Conservation (phyloP, 1,140 invertebrate species). For the Adoxophyes honmai region DNA sequence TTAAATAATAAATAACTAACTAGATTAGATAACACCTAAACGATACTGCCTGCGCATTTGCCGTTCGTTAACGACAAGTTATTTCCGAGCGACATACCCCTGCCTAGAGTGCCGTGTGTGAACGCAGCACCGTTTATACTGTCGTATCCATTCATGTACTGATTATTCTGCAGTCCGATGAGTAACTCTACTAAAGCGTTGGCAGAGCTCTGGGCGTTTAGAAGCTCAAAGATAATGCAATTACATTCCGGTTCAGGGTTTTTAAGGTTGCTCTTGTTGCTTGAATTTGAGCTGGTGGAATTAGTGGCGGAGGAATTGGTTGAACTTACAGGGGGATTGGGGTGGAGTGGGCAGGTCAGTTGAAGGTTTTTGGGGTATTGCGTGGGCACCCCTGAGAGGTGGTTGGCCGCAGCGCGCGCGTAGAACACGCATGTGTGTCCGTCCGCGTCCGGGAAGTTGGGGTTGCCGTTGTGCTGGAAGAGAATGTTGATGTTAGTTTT, state of each 20-base stretch:
- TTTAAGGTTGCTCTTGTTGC: slow-evolving; percentile 48
- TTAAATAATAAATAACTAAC: slow-evolving; percentile 24
- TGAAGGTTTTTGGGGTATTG: slow-evolving; percentile 65
- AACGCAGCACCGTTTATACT: slow-evolving; percentile 26
- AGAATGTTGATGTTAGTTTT: neutral
- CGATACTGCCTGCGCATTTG: slow-evolving; percentile 60
- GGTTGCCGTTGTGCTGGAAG: slow-evolving; percentile 74
- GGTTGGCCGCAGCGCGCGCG: slow-evolving; percentile 68
- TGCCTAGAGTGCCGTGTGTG: slow-evolving; percentile 38
- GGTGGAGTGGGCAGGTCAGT: slow-evolving; percentile 64
- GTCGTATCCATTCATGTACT: slow-evolving; percentile 57
- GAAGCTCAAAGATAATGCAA: slow-evolving; percentile 65
- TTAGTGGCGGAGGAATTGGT: slow-evolving; percentile 39
- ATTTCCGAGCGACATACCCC: slow-evolving; percentile 36
- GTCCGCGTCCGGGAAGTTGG: slow-evolving; percentile 70
- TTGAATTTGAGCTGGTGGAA: slow-evolving; percentile 55
- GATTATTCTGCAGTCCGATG: slow-evolving; percentile 68
- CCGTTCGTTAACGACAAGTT: slow-evolving; percentile 61
- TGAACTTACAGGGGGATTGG: slow-evolving; percentile 36
- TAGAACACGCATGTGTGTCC: slow-evolving; percentile 73
- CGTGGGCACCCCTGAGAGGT: slow-evolving; percentile 62
- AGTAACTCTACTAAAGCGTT: slow-evolving; percentile 69
- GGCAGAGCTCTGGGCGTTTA: slow-evolving; percentile 63
- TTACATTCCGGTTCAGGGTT: slow-evolving; percentile 64
- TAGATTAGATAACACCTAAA: slow-evolving; percentile 27